These are phyloP conservation scores for Cichladusa arquata DNA, from an alignment of 2,113 vertebrate species.

Conservation along the genomic window DNA sequence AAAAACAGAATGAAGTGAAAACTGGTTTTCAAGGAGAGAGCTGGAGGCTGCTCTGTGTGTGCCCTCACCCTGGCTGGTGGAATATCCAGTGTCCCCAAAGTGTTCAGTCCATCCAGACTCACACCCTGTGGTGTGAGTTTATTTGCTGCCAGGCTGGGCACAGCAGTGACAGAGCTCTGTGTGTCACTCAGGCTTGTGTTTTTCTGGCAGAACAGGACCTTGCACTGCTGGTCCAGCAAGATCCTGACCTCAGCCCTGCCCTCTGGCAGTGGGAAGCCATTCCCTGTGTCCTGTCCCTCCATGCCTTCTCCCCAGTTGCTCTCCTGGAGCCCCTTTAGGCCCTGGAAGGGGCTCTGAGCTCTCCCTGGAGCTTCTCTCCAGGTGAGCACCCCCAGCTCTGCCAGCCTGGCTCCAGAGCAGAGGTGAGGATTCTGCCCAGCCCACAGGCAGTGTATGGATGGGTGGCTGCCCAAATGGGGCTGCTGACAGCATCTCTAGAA, in stretches of 20 bases:
- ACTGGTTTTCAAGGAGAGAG: not conserved
- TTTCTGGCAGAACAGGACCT: not conserved
- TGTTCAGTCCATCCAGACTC: not conserved
- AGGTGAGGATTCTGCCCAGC: not conserved
- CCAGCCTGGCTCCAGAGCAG: not conserved
- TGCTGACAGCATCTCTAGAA: not conserved
- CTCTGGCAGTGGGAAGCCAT: not conserved
- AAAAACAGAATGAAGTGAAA: not conserved
- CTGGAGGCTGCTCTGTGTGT: not conserved
- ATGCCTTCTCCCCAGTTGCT: not conserved
- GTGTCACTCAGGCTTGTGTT: not conserved
- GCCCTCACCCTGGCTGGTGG: not conserved
- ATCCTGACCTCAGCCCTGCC: not conserved
- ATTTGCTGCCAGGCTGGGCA: not conserved
- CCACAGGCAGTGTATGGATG: not conserved
- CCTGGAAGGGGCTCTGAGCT: rapidly evolving
- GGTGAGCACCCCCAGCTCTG: not conserved
- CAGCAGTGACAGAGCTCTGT: not conserved
- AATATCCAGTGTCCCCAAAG: not conserved
- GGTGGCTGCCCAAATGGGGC: not conserved
- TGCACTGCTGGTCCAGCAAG: not conserved
- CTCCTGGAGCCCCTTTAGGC: not conserved
- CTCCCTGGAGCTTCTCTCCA: not conserved
- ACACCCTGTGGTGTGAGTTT: not conserved
- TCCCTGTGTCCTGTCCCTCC: not conserved